These are phyloP conservation scores for Pemphigus obesinymphae DNA, from an alignment of 1,140 invertebrate genomes.

Conservation along the genomic window DNA sequence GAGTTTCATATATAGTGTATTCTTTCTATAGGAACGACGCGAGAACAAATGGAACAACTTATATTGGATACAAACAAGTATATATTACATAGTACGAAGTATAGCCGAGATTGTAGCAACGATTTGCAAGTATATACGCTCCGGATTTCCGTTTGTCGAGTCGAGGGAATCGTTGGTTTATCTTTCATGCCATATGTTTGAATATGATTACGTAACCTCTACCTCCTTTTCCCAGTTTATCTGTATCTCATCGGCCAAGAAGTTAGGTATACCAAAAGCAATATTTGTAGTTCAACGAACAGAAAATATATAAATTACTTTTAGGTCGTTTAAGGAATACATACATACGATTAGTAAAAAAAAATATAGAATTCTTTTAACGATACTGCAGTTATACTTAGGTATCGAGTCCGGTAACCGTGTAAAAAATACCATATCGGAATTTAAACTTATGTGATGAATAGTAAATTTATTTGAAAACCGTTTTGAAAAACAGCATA, in stretches of 20 bases:
- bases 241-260: neutral
- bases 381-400: no score
- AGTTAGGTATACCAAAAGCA: neutral
- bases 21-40: neutral
- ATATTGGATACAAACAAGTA: neutral
- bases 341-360: neutral
- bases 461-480: no score
- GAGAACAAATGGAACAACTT: neutral
- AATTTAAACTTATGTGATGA: no score
- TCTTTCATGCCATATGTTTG: neutral
- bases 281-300: no score
- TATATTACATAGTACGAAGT: neutral
- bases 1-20: neutral
- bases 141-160: slow-evolving; percentile 20
- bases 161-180: neutral
- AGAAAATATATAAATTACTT: neutral
- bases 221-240: neutral
- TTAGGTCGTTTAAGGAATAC: neutral
- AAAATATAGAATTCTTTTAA: no score
- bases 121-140: neutral
- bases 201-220: neutral
- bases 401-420: no score
- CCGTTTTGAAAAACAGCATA: no score
- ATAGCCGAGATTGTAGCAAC: neutral
- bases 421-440: no score